Evolutionary conservation across 35 echinoderm and acorn worm species (phyloP).

Genomic region (Acanthaster planci): DNA sequence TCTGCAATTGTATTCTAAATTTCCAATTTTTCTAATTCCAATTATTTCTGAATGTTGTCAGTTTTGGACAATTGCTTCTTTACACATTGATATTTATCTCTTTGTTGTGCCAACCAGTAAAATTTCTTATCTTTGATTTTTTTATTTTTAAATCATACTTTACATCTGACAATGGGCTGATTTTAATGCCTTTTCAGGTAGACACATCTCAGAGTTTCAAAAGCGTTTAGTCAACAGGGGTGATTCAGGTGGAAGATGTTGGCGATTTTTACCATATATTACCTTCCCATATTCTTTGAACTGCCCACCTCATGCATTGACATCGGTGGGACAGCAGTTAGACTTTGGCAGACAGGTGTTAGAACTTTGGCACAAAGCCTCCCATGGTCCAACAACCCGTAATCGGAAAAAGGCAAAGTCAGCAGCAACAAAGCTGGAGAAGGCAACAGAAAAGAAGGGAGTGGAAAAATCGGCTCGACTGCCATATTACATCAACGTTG

Average conservation of each 20-base stretch:
- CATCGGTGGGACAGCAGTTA: background rate
- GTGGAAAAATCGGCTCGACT: slow-evolving; percentile 3
- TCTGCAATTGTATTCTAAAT: no score
- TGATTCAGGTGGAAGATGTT: background rate
- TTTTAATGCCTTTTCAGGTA: background rate
- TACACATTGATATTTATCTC: no score
- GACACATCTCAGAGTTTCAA: background rate
- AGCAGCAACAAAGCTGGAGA: background rate
- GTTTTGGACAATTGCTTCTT: no score
- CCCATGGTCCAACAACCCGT: no score
- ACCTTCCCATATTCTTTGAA: background rate
- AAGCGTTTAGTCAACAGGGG: no score
- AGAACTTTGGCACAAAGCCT: no score
- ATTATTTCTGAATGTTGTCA: no score
- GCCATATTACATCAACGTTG: background rate
- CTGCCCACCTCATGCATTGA: background rate
- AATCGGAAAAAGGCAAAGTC: background rate
- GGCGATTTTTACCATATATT: background rate
- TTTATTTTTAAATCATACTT: no score
- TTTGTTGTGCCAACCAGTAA: no score
- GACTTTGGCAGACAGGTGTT: background rate
- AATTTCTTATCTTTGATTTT: no score
- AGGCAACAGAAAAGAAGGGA: slow-evolving; percentile 27
- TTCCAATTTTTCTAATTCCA: no score
- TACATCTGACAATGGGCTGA: no score